phyloP scores from a whole-genome alignment of 2,888 invertebrate genomes.

The Catocala nupta region DNA sequence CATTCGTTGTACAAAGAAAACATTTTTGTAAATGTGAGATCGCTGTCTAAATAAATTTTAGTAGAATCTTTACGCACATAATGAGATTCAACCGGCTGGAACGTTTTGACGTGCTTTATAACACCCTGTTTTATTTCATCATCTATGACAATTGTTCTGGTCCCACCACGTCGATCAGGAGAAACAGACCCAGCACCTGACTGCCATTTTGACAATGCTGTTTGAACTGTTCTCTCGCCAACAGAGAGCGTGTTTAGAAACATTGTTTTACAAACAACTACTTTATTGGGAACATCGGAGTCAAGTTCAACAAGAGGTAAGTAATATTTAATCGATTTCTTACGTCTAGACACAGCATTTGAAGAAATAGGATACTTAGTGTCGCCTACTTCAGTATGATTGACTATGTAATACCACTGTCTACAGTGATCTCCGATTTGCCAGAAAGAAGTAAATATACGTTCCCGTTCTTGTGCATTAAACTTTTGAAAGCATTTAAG shows the following conservation, averaged over 20 bases:
- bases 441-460: constrained; percentile 4
- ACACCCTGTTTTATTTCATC: neutral
- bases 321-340: neutral
- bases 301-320: neutral
- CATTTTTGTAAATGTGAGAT: constrained; percentile 8
- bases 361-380: neutral
- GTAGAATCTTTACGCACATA: constrained; percentile 8
- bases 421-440: constrained; percentile 5
- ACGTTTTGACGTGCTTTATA: constrained; percentile 7
- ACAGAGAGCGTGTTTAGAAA: too few relatives aligned
- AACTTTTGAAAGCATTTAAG: constrained; percentile 19
- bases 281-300: neutral
- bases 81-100: constrained; percentile 14
- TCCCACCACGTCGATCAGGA: constrained; percentile 1
- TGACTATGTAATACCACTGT: constrained; percentile 7
- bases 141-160: neutral
- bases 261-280: too few relatives aligned
- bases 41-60: constrained; percentile 12
- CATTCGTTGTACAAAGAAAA: constrained; percentile 23
- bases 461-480: constrained; percentile 15
- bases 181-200: too few relatives aligned
- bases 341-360: neutral
- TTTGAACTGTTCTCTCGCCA: too few relatives aligned
- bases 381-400: neutral
- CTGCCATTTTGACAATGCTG: too few relatives aligned